Conservation (phyloP, 2,113 vertebrate genomes). For the Vanacampus margaritifer region DNA sequence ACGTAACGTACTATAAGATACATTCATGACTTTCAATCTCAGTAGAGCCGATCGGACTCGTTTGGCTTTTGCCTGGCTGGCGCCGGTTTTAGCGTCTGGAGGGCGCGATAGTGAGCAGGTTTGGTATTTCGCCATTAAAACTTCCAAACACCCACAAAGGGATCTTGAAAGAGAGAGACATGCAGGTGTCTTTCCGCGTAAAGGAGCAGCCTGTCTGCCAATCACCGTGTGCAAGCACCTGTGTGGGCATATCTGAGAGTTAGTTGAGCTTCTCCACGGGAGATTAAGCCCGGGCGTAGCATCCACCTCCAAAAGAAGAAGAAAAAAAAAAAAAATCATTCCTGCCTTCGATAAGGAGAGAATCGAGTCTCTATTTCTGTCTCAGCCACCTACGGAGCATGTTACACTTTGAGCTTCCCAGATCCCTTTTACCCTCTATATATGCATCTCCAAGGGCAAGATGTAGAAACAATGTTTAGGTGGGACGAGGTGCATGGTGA, state of each 20-base stretch:
- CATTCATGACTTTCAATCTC: slow-evolving; percentile 7
- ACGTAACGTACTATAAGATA: too few relatives aligned
- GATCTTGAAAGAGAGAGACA: slow-evolving; percentile 47
- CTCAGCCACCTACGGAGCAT: slow-evolving; percentile 52
- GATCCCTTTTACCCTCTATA: slow-evolving; percentile 33
- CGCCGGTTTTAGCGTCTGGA: slow-evolving; percentile 34
- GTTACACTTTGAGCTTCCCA: slow-evolving; percentile 31
- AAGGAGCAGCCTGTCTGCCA: slow-evolving; percentile 44
- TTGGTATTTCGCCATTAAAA: slow-evolving; percentile 44
- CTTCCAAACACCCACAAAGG: slow-evolving; percentile 46
- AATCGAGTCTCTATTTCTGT: slow-evolving; percentile 63
- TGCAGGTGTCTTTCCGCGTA: slow-evolving; percentile 41
- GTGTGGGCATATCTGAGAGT: slow-evolving; percentile 28
- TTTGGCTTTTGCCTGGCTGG: slow-evolving; percentile 15
- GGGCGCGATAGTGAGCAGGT: slow-evolving; percentile 33
- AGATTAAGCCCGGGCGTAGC: slow-evolving; percentile 59
- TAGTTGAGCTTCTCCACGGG: slow-evolving; percentile 40
- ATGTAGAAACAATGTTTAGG: neutral
- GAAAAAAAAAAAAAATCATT: slow-evolving; percentile 18
- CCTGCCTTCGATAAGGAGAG: slow-evolving; percentile 57
- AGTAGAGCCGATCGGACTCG: slow-evolving; percentile 34
- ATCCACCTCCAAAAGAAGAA: slow-evolving; percentile 43
- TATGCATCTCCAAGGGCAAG: neutral
- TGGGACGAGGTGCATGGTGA: neutral
- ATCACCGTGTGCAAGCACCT: slow-evolving; percentile 16